These are phyloP conservation scores for Anarhynchus alexandrinus DNA, from an alignment of 2,113 vertebrate genomes.

Conservation along the genomic window DNA sequence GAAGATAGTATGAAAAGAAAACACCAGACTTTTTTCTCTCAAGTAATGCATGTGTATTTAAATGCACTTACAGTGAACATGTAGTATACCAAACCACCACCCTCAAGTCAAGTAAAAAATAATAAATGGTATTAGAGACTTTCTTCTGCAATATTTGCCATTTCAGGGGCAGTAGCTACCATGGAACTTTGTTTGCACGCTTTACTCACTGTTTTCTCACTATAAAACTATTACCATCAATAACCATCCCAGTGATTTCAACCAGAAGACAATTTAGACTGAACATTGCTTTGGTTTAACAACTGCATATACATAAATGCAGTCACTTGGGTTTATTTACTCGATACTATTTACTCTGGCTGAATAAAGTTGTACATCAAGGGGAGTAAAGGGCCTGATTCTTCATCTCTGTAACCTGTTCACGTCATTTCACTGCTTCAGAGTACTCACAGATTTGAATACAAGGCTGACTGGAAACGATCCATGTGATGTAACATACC, in stretches of 20 bases:
- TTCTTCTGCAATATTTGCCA: background rate
- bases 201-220: background rate
- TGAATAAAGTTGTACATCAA: background rate
- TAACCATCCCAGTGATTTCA: background rate
- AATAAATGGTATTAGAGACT: background rate
- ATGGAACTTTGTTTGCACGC: background rate
- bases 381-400: background rate
- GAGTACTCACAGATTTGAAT: background rate
- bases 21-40: background rate
- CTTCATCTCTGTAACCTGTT: background rate
- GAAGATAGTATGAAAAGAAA: background rate
- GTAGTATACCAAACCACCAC: background rate
- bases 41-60: constrained; percentile 10
- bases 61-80: background rate
- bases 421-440: background rate
- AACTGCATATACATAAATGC: background rate
- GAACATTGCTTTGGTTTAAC: background rate
- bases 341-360: background rate
- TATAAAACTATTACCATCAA: background rate
- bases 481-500: fast-evolving
- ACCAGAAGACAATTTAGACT: background rate
- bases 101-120: background rate
- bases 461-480: background rate
- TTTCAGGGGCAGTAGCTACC: background rate
- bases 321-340: background rate